Evolutionary conservation across 2,888 invertebrate species (phyloP).

Genomic region (Chymomyza procnemis): DNA sequence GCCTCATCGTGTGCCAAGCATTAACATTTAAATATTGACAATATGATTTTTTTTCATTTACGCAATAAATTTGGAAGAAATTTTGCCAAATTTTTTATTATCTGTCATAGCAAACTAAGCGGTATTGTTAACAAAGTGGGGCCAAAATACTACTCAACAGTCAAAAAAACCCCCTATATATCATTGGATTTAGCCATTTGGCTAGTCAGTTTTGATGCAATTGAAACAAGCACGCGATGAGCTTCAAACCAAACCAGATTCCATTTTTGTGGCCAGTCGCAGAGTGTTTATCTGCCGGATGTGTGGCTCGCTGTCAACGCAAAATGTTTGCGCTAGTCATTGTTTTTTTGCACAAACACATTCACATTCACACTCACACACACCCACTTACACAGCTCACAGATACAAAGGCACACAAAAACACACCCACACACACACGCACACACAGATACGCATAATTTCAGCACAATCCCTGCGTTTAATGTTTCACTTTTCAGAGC

Average conservation of each 20-base stretch:
- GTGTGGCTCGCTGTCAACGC: conserved; percentile 70
- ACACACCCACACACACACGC: not conserved
- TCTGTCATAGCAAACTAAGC: too few species aligned
- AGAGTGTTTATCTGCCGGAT: conserved; percentile 64
- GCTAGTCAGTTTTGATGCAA: not conserved
- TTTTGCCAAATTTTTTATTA: too few species aligned
- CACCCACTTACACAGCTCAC: not conserved
- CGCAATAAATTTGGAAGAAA: too few species aligned
- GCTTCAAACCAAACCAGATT: conserved; percentile 52
- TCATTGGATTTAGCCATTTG: not conserved
- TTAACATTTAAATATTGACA: too few species aligned
- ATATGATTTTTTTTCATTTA: too few species aligned
- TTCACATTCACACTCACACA: conserved; percentile 22
- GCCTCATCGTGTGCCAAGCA: too few species aligned
- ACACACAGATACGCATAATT: conserved; percentile 5
- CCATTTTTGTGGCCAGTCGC: conserved; percentile 28
- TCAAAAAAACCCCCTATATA: too few species aligned
- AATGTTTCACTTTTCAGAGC: conserved; percentile 57
- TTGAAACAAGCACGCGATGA: conserved; percentile 37
- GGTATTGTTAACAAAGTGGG: too few species aligned
- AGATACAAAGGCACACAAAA: conserved; percentile 11
- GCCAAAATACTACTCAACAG: too few species aligned
- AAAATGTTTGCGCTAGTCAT: conserved; percentile 62
- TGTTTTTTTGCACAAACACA: conserved; percentile 59
- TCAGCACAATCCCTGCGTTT: conserved; percentile 38